Evolutionary conservation across 2,113 vertebrate species (phyloP).

Genomic region (Chaenocephalus aceratus): DNA sequence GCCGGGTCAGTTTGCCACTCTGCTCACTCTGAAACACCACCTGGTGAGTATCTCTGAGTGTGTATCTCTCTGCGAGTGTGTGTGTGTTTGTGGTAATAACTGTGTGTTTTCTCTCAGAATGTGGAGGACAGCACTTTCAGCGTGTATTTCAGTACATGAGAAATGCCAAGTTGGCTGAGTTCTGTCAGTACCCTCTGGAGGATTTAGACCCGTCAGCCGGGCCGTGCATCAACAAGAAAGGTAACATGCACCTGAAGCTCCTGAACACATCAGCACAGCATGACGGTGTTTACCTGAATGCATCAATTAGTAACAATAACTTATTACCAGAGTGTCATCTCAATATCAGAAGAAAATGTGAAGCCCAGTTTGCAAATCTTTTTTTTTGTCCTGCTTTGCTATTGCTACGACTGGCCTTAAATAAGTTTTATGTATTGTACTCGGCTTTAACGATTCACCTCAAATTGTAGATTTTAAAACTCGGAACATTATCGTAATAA

Average conservation of each 20-base stretch:
- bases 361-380: not conserved
- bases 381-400: not conserved
- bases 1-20: slow-evolving; percentile 82
- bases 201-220: slow-evolving; percentile 87
- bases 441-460: not conserved
- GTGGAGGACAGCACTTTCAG: slow-evolving; percentile 87
- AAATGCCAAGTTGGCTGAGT: slow-evolving; percentile 87
- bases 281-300: not conserved
- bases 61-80: slow-evolving; percentile 36
- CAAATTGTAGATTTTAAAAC: not conserved
- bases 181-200: slow-evolving; percentile 85
- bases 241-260: slow-evolving; percentile 69
- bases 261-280: not conserved
- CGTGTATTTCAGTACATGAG: slow-evolving; percentile 91
- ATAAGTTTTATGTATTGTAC: not conserved
- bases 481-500: not conserved
- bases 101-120: slow-evolving; percentile 75
- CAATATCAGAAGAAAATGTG: not conserved
- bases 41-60: slow-evolving; percentile 85
- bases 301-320: not conserved
- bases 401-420: not conserved
- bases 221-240: slow-evolving; percentile 90
- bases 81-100: not conserved
- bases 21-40: slow-evolving; percentile 86
- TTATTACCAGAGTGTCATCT: not conserved